Conservation (phyloP, 1,140 invertebrate species). For the Episyrphus balteatus region DNA sequence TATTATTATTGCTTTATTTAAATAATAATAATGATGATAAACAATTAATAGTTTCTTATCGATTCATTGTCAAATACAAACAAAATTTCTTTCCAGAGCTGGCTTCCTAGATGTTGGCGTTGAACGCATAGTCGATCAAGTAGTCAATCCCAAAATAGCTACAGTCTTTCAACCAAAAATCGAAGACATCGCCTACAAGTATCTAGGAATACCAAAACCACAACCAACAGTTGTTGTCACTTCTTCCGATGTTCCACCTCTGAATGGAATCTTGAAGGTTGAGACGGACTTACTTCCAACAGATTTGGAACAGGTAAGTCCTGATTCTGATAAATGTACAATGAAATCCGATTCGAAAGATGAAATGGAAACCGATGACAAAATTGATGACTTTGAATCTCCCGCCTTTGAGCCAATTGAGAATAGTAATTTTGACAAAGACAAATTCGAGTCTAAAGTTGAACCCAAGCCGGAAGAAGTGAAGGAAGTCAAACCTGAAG, state of each 20-base stretch:
- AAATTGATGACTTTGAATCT: slow-evolving; percentile 51
- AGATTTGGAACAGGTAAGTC: slow-evolving; percentile 67
- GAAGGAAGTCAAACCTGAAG: too few species aligned
- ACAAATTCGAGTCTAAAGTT: too few species aligned
- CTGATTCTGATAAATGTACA: slow-evolving; percentile 54
- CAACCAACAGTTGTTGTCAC: slow-evolving; percentile 42
- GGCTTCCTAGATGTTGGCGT: slow-evolving; percentile 74
- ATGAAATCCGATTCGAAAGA: slow-evolving; percentile 37
- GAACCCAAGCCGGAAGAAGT: too few species aligned
- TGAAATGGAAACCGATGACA: slow-evolving; percentile 42
- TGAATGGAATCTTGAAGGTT: slow-evolving; percentile 29
- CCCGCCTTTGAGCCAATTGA: slow-evolving; percentile 55
- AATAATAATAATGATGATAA: too few species aligned
- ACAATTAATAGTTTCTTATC: too few species aligned
- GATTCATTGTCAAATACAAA: not conserved
- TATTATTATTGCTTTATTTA: too few species aligned
- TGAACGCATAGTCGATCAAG: slow-evolving; percentile 88
- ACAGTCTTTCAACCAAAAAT: slow-evolving; percentile 80
- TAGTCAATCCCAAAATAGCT: slow-evolving; percentile 85
- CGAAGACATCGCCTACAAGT: slow-evolving; percentile 80
- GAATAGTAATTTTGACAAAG: slow-evolving; percentile 11
- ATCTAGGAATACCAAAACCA: slow-evolving; percentile 65
- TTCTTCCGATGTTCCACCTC: slow-evolving; percentile 39
- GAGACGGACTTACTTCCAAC: slow-evolving; percentile 53
- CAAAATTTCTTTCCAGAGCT: slow-evolving; percentile 45